Evolutionary conservation across 2,797 vertebrate species (phyloP).

Genomic region (Rhabdomys pumilio): DNA sequence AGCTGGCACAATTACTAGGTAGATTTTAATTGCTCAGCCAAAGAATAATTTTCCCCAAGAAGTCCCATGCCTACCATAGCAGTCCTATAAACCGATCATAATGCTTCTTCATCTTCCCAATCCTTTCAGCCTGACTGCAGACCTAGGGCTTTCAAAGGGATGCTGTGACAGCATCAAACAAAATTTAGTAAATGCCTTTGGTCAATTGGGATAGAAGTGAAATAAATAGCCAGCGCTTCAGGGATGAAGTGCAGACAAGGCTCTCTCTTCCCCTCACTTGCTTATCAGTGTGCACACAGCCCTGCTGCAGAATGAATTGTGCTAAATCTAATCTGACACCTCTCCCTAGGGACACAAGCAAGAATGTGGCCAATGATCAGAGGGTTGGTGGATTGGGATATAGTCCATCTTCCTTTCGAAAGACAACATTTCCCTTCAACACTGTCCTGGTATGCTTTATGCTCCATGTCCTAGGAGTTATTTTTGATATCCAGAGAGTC

Average conservation of each 20-base stretch:
- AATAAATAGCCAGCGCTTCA: slow-evolving; percentile 78
- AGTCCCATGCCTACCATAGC: not conserved
- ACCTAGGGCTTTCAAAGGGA: slow-evolving; percentile 46
- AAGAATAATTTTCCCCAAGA: slow-evolving; percentile 73
- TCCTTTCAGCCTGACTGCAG: slow-evolving; percentile 62
- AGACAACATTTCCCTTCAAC: slow-evolving; percentile 51
- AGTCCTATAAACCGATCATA: not conserved
- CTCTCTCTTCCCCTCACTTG: not conserved
- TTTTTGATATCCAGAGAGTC: slow-evolving; percentile 39
- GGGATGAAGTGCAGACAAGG: slow-evolving; percentile 65
- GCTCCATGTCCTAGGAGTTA: not conserved
- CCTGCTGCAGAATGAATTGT: slow-evolving; percentile 72
- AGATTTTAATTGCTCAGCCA: slow-evolving; percentile 60
- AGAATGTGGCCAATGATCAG: slow-evolving; percentile 75
- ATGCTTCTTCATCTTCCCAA: slow-evolving; percentile 66
- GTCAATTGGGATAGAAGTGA: slow-evolving; percentile 69
- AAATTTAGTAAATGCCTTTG: slow-evolving; percentile 81
- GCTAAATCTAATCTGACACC: slow-evolving; percentile 79
- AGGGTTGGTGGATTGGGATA: slow-evolving; percentile 76
- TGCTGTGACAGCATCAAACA: slow-evolving; percentile 67
- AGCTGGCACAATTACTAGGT: slow-evolving; percentile 49
- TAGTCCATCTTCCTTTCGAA: slow-evolving; percentile 72
- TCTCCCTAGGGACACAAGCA: slow-evolving; percentile 74
- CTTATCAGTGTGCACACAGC: slow-evolving; percentile 80
- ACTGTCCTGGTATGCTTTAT: slow-evolving; percentile 55